Evolutionary conservation across 2,113 vertebrate genomes (phyloP).

Genomic region (Penelope pileata): DNA sequence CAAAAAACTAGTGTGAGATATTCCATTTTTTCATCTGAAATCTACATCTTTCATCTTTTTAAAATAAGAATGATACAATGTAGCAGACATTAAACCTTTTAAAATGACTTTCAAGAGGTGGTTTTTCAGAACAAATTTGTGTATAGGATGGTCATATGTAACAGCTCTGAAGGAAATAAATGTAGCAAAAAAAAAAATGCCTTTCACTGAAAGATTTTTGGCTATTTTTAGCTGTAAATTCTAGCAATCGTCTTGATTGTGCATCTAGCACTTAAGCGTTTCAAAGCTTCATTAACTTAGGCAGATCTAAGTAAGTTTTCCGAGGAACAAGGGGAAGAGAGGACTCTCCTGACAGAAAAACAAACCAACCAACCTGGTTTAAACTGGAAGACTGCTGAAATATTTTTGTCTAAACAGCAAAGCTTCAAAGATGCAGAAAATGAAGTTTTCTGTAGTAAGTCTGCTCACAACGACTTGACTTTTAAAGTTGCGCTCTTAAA

Average conservation of each 20-base stretch:
- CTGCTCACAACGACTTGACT: not conserved
- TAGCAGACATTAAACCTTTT: not conserved
- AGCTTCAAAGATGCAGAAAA: not conserved
- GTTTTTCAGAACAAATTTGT: not conserved
- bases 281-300: not conserved
- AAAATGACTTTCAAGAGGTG: not conserved
- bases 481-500: not conserved
- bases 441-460: not conserved
- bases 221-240: not conserved
- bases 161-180: not conserved
- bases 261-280: not conserved
- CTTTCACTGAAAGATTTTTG: not conserved
- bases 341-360: not conserved
- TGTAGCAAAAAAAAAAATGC: not conserved
- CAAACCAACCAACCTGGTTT: not conserved
- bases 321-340: not conserved
- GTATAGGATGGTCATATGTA: rapidly evolving
- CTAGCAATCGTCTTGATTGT: not conserved
- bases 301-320: not conserved
- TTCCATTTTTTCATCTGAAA: not conserved
- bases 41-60: too few relatives aligned
- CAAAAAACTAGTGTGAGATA: not conserved
- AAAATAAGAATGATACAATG: rapidly evolving
- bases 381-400: not conserved
- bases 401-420: not conserved